These are phyloP conservation scores for Limonius californicus DNA, from an alignment of 1,140 invertebrate species.

Conservation along the genomic window DNA sequence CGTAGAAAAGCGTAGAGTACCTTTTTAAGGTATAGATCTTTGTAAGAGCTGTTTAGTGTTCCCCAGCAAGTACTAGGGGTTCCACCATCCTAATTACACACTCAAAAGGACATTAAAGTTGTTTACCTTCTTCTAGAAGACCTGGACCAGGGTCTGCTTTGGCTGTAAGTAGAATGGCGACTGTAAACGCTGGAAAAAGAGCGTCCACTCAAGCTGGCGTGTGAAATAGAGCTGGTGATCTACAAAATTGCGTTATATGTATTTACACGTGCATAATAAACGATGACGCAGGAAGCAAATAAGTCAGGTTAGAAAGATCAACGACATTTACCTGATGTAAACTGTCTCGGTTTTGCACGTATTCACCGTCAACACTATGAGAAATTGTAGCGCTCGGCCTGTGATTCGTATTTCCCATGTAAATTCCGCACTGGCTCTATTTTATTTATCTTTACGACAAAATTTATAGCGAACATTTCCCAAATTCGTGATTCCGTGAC, in stretches of 20 bases:
- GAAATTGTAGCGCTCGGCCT: constrained; percentile 1
- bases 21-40: too few relatives aligned
- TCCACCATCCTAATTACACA: too few relatives aligned
- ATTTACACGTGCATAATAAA: constrained; percentile 2
- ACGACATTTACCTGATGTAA: constrained; percentile 19
- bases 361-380: background rate
- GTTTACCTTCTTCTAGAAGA: constrained; percentile 18
- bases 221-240: constrained; percentile 2
- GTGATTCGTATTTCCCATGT: constrained; percentile 21
- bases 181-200: constrained; percentile 12
- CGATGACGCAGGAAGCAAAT: constrained; percentile 22
- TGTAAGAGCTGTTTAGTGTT: too few relatives aligned
- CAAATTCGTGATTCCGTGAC: constrained; percentile 22
- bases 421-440: background rate
- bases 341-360: constrained; percentile 8
- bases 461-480: background rate
- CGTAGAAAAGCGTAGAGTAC: too few relatives aligned
- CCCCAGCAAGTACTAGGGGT: too few relatives aligned
- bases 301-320: constrained; percentile 19
- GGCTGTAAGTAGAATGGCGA: constrained; percentile 13
- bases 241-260: constrained; percentile 2
- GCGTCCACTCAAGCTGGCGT: background rate
- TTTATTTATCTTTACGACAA: background rate
- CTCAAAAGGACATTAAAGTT: too few relatives aligned
- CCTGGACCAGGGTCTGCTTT: constrained; percentile 19